phyloP scores from a whole-genome alignment of 2,888 invertebrate species.

The Machimus atricapillus region DNA sequence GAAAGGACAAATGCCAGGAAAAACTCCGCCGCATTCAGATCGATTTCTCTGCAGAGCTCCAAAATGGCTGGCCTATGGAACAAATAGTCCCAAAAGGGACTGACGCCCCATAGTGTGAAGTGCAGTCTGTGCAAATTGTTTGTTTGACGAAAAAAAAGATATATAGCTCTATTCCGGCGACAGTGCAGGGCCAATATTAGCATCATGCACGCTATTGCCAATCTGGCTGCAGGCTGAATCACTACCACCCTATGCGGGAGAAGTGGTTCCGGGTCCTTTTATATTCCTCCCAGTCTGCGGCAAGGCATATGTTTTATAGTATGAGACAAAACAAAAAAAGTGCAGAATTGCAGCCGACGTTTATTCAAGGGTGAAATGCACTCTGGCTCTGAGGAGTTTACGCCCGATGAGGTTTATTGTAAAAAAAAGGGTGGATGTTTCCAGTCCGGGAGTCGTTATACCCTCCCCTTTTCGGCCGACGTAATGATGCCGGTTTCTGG shows the following conservation, averaged over 20 bases:
- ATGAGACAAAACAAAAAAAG: background rate
- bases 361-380: slow-evolving; percentile 16
- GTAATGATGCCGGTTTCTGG: slow-evolving; percentile 21
- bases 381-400: background rate
- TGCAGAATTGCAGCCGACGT: slow-evolving; percentile 5
- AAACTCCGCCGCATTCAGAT: slow-evolving; percentile 24
- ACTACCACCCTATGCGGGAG: background rate
- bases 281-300: background rate
- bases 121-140: background rate
- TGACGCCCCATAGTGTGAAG: background rate
- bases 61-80: slow-evolving; percentile 28
- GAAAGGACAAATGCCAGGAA: background rate
- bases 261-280: background rate
- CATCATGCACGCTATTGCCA: slow-evolving; percentile 10
- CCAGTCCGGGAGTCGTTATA: background rate
- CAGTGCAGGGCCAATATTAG: background rate
- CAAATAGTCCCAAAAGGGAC: background rate
- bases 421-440: background rate
- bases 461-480: background rate
- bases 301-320: background rate
- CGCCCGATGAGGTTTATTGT: slow-evolving; percentile 15
- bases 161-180: background rate
- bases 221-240: background rate
- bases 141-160: background rate
- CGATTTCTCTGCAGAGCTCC: slow-evolving; percentile 34